Conservation (phyloP, 2,797 vertebrate genomes). For the Macroramphosus scolopax region DNA sequence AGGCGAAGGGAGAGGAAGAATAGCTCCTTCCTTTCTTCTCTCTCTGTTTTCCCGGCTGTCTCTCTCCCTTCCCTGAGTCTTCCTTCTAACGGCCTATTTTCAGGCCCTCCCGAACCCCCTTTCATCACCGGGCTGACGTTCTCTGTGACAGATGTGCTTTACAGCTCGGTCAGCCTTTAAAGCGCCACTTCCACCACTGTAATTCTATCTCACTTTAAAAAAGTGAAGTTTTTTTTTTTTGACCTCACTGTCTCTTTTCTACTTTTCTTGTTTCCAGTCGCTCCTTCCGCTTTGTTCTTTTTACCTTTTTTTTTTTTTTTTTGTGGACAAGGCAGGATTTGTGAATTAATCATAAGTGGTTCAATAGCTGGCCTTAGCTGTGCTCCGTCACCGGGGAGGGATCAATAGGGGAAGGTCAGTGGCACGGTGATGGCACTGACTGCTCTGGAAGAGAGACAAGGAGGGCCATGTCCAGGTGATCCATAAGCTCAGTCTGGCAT, state of each 20-base stretch:
- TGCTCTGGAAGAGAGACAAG: constrained; percentile 58
- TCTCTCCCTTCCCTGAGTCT: constrained; percentile 17
- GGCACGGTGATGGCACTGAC: constrained; percentile 54
- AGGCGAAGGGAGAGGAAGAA: constrained; percentile 48
- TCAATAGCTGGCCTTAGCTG: constrained; percentile 76
- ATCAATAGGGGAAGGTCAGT: constrained; percentile 77
- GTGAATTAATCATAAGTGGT: constrained; percentile 80
- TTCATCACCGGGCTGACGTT: constrained; percentile 33
- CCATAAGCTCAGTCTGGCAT: constrained; percentile 70
- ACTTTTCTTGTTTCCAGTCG: constrained; percentile 43
- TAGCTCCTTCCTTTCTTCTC: constrained; percentile 48
- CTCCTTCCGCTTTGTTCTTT: constrained; percentile 61
- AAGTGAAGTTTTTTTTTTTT: constrained; percentile 55
- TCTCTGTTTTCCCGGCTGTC: constrained; percentile 44
- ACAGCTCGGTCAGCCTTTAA: constrained; percentile 64
- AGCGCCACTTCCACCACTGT: constrained; percentile 46
- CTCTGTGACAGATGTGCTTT: constrained; percentile 61
- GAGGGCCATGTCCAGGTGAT: constrained; percentile 67
- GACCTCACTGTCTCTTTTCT: constrained; percentile 54
- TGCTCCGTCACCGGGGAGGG: constrained; percentile 65
- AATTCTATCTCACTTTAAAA: constrained; percentile 55
- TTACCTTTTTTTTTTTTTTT: constrained; percentile 62
- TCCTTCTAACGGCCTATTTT: constrained; percentile 31
- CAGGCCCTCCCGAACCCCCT: constrained; percentile 14
- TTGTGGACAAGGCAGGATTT: constrained; percentile 71